Evolutionary conservation across 1,140 invertebrate species (phyloP), one percentile per base, ranked within the genome.

Genomic region (Vanessa atalanta): DNA sequence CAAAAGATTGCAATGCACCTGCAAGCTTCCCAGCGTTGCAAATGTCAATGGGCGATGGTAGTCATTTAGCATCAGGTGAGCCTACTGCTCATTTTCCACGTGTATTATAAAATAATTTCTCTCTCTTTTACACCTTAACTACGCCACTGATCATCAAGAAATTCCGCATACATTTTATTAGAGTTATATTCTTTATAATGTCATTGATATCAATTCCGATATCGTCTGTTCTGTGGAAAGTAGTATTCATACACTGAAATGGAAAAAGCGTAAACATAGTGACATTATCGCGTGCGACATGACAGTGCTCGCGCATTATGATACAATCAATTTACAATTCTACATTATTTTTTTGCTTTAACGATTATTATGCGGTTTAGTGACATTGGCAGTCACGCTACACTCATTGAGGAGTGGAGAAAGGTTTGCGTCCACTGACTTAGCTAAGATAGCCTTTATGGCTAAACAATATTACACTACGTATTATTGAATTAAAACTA

Each of bases 271-370:
- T 69, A 60, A 69, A 60, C 67, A 68, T 68, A 55, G 51, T 11
- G 37, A n/a, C 64, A 66, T 65, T 31, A 47, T 72, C 60, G 72
- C 72, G 72, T 74, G 72, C 37, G 47, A 26, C 72, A 74, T 68
- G 65, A 69, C 57, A 61, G 60, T 55, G 66, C 48, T 51, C 23
- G 72, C 65, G 72, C 72, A 74, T 74, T 61, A 61, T 61, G 68
- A 70, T 50, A 70, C 57, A 70, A 70, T 70, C 68, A 47, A 70
- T 63, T 63, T 63, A 70, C 48, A 50, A 67, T 63, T 70, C 47
- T 47, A 57, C 15, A 23, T 1, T 47, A 50, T 70, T 70, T 70
- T 70, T 70, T 70, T 70, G n/a, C 68, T 23, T 70, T 50, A 70
- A 43, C 47, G 15, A 48, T 55, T 26, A 57, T 73, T 73, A 47